These are phyloP conservation scores for Laticauda colubrina DNA, from an alignment of 2,113 vertebrate genomes.

Conservation along the genomic window DNA sequence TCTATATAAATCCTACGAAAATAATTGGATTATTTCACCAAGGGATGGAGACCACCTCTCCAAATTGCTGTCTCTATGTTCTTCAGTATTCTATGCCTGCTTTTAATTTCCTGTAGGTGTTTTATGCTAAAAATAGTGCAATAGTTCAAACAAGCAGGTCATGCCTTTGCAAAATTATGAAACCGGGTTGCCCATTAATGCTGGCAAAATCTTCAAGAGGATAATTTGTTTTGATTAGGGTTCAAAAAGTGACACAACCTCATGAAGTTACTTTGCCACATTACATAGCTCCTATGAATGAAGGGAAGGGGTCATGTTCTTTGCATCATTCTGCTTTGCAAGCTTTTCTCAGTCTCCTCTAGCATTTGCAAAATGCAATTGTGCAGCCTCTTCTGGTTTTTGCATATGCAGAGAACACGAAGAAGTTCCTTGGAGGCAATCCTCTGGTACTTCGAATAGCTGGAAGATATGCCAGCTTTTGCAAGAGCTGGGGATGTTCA, in stretches of 20 bases:
- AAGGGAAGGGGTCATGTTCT: neutral
- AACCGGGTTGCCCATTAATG: neutral
- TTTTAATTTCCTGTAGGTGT: neutral
- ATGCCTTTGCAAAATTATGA: neutral
- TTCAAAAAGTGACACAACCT: neutral
- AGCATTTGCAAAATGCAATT: neutral
- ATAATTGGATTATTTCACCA: neutral
- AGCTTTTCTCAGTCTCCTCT: neutral
- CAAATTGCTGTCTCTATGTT: neutral
- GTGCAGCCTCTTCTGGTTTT: neutral
- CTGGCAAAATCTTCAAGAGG: neutral
- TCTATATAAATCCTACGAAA: neutral
- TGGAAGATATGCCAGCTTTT: neutral
- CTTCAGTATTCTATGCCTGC: neutral
- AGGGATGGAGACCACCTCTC: neutral
- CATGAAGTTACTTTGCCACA: neutral
- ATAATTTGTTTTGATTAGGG: neutral
- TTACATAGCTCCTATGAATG: neutral
- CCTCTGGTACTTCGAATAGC: neutral
- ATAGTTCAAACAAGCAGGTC: no score
- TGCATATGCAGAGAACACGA: neutral
- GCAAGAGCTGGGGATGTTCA: neutral
- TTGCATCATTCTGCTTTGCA: neutral
- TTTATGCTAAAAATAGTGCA: neutral
- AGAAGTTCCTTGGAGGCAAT: neutral